Conservation (phyloP, 92 coral and sea anemone genomes). For the Hydrozoanthus gracilis region DNA sequence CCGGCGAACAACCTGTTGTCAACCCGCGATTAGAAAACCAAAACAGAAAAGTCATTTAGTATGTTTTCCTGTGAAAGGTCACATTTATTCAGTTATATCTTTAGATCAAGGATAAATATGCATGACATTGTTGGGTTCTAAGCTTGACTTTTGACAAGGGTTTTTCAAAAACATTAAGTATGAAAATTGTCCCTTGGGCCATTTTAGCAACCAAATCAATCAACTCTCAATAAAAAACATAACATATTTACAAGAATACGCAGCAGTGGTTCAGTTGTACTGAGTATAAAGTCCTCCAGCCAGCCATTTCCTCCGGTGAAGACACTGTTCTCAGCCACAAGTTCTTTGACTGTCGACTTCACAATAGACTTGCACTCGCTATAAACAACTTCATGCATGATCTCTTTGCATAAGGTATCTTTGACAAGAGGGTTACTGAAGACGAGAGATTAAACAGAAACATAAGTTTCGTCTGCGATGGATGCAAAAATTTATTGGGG, state of each 20-base stretch:
- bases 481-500: not conserved
- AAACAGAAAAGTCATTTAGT: no score
- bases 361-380: conserved; percentile 56
- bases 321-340: conserved; percentile 76
- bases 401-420: conserved; percentile 21
- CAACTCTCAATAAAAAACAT: no score
- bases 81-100: no score
- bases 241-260: conserved; percentile 66
- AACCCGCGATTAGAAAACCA: no score
- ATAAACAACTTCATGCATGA: conserved; percentile 60
- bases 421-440: not conserved
- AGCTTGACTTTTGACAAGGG: no score
- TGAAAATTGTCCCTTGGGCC: no score
- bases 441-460: not conserved
- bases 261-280: conserved; percentile 71
- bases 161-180: no score
- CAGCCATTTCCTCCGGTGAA: conserved; percentile 69
- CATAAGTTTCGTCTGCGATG: not conserved
- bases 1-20: no score
- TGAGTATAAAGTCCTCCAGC: conserved; percentile 75
- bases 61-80: no score
- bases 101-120: no score
- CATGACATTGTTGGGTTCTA: no score
- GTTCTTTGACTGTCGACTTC: conserved; percentile 61
- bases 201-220: not conserved